These are phyloP conservation scores for Oligia fasciuncula DNA, from an alignment of 2,888 invertebrate genomes.

Conservation along the genomic window DNA sequence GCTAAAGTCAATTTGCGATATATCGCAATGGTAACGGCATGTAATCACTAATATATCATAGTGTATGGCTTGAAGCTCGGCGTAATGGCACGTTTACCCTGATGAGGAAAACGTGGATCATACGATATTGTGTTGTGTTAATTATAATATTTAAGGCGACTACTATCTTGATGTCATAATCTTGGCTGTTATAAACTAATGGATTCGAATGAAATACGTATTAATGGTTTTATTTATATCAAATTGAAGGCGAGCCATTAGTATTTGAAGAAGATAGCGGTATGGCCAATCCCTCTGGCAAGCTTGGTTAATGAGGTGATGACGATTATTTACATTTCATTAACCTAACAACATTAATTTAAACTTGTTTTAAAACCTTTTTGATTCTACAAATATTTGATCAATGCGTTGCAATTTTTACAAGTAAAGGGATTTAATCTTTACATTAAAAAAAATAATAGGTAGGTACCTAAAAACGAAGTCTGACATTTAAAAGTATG, in stretches of 20 bases:
- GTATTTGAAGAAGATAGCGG: not conserved
- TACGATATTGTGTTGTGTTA: conserved; percentile 9
- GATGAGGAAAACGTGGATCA: conserved; percentile 48
- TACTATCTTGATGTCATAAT: conserved; percentile 3
- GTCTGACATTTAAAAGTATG: not conserved
- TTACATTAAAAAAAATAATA: not conserved
- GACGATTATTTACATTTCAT: not conserved
- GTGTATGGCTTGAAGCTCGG: conserved; percentile 20
- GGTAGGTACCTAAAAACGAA: not conserved
- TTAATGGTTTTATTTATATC: not conserved
- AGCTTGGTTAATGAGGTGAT: not conserved
- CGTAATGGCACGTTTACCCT: conserved; percentile 28
- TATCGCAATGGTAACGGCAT: conserved; percentile 36
- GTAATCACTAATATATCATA: conserved; percentile 45
- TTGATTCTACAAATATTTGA: not conserved
- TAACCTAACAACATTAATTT: not conserved
- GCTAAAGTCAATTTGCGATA: conserved; percentile 34
- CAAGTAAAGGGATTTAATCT: not conserved
- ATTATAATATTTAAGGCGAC: conserved; percentile 12
- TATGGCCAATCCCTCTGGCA: not conserved
- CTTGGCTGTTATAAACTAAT: conserved; percentile 11
- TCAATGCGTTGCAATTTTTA: not conserved
- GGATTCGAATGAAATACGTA: not conserved
- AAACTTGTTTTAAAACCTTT: not conserved
- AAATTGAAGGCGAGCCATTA: not conserved